Evolutionary conservation across 1,140 invertebrate species (phyloP).

Genomic region (Zaprionus davidi): DNA sequence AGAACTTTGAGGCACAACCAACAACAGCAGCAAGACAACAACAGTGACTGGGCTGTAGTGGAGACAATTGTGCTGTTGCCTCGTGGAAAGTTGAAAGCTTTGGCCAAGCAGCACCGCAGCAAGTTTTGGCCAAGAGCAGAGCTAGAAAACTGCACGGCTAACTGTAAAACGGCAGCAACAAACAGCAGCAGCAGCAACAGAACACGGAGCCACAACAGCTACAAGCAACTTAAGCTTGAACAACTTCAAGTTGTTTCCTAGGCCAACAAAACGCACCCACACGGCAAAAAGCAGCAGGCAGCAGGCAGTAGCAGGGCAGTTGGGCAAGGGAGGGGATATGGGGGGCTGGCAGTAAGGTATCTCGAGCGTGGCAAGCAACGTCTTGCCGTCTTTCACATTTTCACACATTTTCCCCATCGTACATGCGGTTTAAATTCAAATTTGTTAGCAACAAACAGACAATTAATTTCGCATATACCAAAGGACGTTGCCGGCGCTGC

Average conservation of each 20-base stretch:
- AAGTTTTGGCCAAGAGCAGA: constrained; percentile 59
- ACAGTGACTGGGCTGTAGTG: constrained; percentile 43
- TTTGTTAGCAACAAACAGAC: constrained; percentile 81
- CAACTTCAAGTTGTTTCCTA: constrained; percentile 76
- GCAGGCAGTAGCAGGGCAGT: background rate
- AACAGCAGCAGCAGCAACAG: constrained; percentile 43
- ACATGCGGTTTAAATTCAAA: constrained; percentile 81
- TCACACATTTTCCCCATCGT: constrained; percentile 46
- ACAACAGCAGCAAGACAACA: background rate
- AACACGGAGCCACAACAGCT: constrained; percentile 62
- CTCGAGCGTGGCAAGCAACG: background rate
- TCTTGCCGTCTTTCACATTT: constrained; percentile 20
- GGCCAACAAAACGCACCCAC: constrained; percentile 72
- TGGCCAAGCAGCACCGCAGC: constrained; percentile 44
- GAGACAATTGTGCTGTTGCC: constrained; percentile 58
- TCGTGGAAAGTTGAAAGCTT: constrained; percentile 50
- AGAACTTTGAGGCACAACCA: constrained; percentile 42
- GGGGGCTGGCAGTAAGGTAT: background rate
- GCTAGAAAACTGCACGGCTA: constrained; percentile 72
- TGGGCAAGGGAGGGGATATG: background rate
- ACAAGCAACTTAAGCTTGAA: constrained; percentile 76
- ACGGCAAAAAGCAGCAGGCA: constrained; percentile 47
- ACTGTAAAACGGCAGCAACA: constrained; percentile 60
- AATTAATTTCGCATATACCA: constrained; percentile 81
- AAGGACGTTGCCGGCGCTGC: constrained; percentile 51